Evolutionary conservation across 2,113 vertebrate species (phyloP).

Genomic region (Nyctibius bracteatus): DNA sequence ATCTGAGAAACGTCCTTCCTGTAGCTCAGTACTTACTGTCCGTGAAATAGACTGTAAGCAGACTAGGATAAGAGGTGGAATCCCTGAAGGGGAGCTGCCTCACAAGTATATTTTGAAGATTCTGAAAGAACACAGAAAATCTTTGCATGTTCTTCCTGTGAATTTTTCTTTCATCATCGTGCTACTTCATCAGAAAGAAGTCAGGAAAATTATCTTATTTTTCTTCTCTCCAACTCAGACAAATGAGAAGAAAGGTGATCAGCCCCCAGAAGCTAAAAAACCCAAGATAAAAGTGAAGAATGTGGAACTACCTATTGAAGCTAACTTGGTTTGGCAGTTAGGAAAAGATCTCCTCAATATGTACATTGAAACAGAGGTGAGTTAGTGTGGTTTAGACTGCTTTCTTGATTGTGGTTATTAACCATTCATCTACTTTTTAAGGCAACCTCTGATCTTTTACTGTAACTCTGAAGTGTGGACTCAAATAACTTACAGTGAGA

Average conservation of each 20-base stretch:
- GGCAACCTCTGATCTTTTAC: background rate
- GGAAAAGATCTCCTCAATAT: slow-evolving; percentile 78
- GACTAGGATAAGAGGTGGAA: background rate
- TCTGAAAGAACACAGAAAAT: background rate
- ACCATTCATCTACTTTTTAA: background rate
- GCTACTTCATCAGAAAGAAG: background rate
- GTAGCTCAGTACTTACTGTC: background rate
- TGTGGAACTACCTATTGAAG: slow-evolving; percentile 77
- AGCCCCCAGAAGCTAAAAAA: slow-evolving; percentile 83
- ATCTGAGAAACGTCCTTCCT: background rate
- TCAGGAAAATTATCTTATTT: background rate
- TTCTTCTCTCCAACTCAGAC: slow-evolving; percentile 60
- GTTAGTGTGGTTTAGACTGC: background rate
- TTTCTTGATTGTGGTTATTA: background rate
- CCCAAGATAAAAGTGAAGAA: slow-evolving; percentile 83
- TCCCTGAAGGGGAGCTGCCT: background rate
- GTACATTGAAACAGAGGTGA: slow-evolving; percentile 80
- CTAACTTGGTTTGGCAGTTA: slow-evolving; percentile 79
- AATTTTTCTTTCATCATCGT: background rate
- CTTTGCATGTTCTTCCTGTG: background rate
- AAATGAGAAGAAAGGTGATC: slow-evolving; percentile 78
- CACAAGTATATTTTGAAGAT: background rate
- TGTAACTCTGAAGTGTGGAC: background rate
- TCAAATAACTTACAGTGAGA: background rate
- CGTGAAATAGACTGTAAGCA: background rate